Conservation (phyloP, 2,113 vertebrate species). For the Lepus americanus region DNA sequence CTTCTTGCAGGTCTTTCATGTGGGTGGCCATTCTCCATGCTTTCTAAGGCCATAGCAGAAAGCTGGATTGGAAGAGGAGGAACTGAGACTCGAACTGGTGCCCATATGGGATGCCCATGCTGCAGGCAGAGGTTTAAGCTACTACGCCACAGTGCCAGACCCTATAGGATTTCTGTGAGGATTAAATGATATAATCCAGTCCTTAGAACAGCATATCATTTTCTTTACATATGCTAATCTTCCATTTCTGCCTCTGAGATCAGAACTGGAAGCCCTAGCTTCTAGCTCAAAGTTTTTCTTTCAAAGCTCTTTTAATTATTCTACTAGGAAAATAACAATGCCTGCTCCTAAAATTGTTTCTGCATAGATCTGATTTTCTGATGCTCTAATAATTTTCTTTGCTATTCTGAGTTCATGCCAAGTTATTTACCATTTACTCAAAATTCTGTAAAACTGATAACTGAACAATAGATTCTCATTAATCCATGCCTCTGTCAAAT, state of each 20-base stretch:
- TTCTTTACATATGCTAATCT: neutral
- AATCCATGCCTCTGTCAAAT: neutral
- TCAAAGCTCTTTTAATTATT: neutral
- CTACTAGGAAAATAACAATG: neutral
- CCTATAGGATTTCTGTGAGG: too few relatives aligned
- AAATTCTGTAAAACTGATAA: constrained; percentile 9
- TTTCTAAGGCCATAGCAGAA: too few relatives aligned
- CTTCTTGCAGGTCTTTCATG: too few relatives aligned
- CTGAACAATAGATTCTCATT: constrained; percentile 5
- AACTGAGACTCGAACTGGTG: too few relatives aligned
- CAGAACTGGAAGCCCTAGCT: neutral
- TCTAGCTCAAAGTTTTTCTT: neutral
- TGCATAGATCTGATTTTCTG: neutral
- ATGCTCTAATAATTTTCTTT: constrained; percentile 9
- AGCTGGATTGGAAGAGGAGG: too few relatives aligned
- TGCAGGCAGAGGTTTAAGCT: too few relatives aligned
- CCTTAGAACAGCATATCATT: too few relatives aligned
- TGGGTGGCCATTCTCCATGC: too few relatives aligned
- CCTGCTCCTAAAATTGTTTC: neutral
- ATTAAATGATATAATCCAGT: too few relatives aligned
- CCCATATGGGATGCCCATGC: too few relatives aligned
- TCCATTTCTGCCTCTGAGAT: neutral
- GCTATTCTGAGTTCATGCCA: neutral
- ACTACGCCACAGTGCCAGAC: too few relatives aligned
- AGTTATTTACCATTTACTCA: constrained; percentile 26